Conservation (phyloP, 2,797 vertebrate genomes). For the Hypotaenidia philippensis region DNA sequence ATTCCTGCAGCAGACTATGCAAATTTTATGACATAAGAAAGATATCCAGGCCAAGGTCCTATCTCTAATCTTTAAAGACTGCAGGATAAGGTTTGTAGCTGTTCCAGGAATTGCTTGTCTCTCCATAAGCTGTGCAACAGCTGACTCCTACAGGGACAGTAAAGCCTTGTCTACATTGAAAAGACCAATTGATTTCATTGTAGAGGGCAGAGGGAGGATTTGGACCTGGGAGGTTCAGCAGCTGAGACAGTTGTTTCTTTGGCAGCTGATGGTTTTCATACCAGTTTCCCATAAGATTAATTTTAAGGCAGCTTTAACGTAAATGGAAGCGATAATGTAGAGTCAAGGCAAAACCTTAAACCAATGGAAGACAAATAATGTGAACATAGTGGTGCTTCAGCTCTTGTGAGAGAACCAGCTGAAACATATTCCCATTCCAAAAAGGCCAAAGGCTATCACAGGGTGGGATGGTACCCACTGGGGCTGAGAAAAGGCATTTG, state of each 20-base stretch:
- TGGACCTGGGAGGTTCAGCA: background rate
- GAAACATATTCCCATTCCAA: background rate
- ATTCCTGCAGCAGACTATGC: background rate
- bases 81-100: background rate
- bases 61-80: background rate
- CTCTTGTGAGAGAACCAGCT: background rate
- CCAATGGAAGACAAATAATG: background rate
- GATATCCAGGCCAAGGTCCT: background rate
- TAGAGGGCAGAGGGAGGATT: background rate
- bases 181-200: background rate
- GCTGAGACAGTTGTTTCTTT: background rate
- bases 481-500: background rate
- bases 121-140: background rate
- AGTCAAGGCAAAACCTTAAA: background rate
- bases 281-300: background rate
- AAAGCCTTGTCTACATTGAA: background rate
- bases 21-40: background rate
- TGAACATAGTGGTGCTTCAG: background rate
- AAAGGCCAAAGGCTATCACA: conserved; percentile 15
- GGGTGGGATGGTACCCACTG: background rate
- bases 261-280: background rate
- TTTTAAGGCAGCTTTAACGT: background rate
- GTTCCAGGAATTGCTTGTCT: background rate
- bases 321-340: background rate
- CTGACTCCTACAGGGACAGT: background rate